These are phyloP conservation scores for Amphilophus citrinellus DNA, from an alignment of 2,113 vertebrate genomes.

Conservation along the genomic window DNA sequence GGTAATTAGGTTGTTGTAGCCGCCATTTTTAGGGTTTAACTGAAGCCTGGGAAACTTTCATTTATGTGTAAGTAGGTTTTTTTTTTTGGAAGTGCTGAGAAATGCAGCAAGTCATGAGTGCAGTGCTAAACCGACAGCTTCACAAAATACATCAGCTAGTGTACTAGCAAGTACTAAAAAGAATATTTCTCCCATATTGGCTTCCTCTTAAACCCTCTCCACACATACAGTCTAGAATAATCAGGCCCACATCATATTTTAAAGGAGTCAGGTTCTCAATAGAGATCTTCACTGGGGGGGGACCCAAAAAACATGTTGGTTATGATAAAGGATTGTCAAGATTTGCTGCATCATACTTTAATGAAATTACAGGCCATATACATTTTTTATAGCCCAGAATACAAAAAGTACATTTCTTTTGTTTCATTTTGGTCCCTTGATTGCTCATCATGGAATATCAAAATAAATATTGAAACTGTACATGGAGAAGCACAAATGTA, in stretches of 20 bases:
- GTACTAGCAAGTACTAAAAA: neutral
- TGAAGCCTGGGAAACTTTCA: neutral
- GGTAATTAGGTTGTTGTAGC: neutral
- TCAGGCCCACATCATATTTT: neutral
- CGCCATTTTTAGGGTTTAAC: neutral
- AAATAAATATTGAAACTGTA: conserved; percentile 62
- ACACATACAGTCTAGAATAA: neutral
- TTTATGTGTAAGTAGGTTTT: fast-evolving
- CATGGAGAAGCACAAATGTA: conserved; percentile 41
- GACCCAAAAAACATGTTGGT: too few relatives aligned
- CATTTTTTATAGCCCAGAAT: neutral
- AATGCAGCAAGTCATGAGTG: neutral
- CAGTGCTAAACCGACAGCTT: neutral
- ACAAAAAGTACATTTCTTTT: neutral
- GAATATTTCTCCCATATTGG: neutral
- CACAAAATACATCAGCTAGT: neutral
- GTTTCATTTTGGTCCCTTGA: conserved; percentile 22
- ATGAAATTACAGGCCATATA: neutral
- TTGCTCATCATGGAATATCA: conserved; percentile 45
- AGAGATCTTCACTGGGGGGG: too few relatives aligned
- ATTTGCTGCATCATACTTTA: too few relatives aligned
- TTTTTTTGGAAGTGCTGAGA: neutral
- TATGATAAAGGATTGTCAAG: too few relatives aligned
- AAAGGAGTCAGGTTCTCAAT: neutral
- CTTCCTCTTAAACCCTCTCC: neutral